phyloP scores from a whole-genome alignment of 2,797 vertebrate genomes.

The Sebastes jordani region DNA sequence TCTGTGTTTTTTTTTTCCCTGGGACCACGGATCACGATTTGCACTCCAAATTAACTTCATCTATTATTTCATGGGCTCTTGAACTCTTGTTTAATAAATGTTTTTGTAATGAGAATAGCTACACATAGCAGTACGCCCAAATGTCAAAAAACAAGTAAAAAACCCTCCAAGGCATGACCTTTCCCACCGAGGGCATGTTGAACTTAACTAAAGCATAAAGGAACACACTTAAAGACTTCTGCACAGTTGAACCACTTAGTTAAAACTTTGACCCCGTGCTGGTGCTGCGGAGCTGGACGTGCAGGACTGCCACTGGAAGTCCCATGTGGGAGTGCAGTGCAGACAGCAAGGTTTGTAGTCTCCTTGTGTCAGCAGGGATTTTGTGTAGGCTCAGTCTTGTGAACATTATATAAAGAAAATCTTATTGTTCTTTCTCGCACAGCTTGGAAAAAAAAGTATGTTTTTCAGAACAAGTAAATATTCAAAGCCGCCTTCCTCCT shows the following conservation, averaged over 20 bases:
- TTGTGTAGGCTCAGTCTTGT: constrained; percentile 25
- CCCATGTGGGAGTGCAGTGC: constrained; percentile 32
- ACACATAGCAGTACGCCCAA: neutral
- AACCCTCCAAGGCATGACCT: constrained; percentile 31
- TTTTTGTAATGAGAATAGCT: constrained; percentile 13
- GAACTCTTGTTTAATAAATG: constrained; percentile 17
- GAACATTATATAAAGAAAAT: constrained; percentile 45
- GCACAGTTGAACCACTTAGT: constrained; percentile 15
- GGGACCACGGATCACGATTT: neutral
- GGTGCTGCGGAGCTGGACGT: constrained; percentile 16
- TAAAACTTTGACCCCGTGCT: constrained; percentile 15
- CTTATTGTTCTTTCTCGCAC: constrained; percentile 46
- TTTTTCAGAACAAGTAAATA: constrained; percentile 48
- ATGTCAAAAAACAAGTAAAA: constrained; percentile 19
- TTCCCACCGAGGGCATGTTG: neutral
- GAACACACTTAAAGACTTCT: neutral
- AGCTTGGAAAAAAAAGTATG: neutral
- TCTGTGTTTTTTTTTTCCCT: neutral
- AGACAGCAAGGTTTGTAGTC: constrained; percentile 29
- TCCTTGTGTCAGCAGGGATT: constrained; percentile 43
- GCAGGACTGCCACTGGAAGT: constrained; percentile 4
- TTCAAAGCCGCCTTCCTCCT: constrained; percentile 39
- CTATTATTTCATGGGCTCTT: constrained; percentile 17
- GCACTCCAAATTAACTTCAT: constrained; percentile 14
- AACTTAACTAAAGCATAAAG: constrained; percentile 22